Conservation (phyloP, 1,140 invertebrate species). For the Telenomus remus region DNA sequence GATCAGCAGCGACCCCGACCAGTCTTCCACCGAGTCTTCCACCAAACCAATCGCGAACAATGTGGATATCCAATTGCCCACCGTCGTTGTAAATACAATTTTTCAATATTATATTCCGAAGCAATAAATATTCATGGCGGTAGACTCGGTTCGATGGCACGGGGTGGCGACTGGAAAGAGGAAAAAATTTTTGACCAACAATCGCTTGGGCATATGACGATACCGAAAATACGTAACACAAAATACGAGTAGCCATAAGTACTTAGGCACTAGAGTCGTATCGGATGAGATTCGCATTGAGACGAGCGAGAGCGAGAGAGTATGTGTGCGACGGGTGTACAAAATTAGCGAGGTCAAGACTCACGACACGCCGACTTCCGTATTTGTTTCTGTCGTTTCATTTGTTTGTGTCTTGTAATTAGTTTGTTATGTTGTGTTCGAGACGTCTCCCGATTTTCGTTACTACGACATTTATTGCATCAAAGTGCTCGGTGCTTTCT, state of each 20-base stretch:
- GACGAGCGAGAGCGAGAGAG: slow-evolving; percentile 25
- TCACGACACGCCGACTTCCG: slow-evolving; percentile 17
- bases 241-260: slow-evolving; percentile 61
- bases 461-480: slow-evolving; percentile 59
- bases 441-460: slow-evolving; percentile 44
- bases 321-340: slow-evolving; percentile 55
- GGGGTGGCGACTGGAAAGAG: slow-evolving; percentile 16
- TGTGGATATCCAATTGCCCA: neutral
- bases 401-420: slow-evolving; percentile 47
- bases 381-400: slow-evolving; percentile 47
- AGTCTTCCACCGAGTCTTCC: slow-evolving; percentile 2
- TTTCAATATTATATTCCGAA: neutral
- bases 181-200: slow-evolving; percentile 16
- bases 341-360: slow-evolving; percentile 57
- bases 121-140: slow-evolving; percentile 24
- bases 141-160: slow-evolving; percentile 12
- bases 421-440: slow-evolving; percentile 44
- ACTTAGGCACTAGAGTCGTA: slow-evolving; percentile 57
- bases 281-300: slow-evolving; percentile 17
- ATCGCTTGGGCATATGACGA: slow-evolving; percentile 58
- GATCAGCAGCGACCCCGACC: slow-evolving; percentile 27
- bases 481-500: slow-evolving; percentile 56
- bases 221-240: slow-evolving; percentile 66
- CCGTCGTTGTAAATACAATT: slow-evolving; percentile 28
- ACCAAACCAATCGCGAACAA: slow-evolving; percentile 5